Conservation (phyloP, 1,140 invertebrate species). For the Calycopis cecrops region DNA sequence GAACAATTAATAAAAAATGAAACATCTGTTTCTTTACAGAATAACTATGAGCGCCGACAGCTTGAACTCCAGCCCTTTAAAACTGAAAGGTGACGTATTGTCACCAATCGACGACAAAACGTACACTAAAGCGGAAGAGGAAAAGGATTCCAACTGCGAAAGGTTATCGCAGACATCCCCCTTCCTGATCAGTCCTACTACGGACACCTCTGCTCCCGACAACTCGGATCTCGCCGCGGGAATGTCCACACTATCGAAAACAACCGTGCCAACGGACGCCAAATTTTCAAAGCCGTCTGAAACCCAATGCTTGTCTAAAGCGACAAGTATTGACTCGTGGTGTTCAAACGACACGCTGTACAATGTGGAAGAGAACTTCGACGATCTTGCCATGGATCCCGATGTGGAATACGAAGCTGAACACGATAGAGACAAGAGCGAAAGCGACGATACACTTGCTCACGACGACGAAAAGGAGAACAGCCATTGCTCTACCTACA, state of each 20-base stretch:
- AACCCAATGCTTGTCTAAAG: conserved; percentile 71
- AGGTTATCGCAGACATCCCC: conserved; percentile 63
- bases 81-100: conserved; percentile 31
- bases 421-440: conserved; percentile 47
- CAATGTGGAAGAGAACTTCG: conserved; percentile 76
- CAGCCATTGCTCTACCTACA: conserved; percentile 62
- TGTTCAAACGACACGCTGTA: conserved; percentile 78
- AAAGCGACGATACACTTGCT: conserved; percentile 57
- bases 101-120: conserved; percentile 50
- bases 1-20: no score
- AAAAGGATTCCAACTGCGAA: conserved; percentile 52
- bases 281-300: conserved; percentile 65
- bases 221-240: conserved; percentile 48
- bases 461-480: conserved; percentile 57
- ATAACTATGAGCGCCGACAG: conserved; percentile 70
- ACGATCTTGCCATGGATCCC: conserved; percentile 63
- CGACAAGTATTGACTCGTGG: conserved; percentile 77
- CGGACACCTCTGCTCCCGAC: conserved; percentile 56
- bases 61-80: conserved; percentile 57
- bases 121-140: conserved; percentile 49
- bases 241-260: conserved; percentile 59
- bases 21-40: conserved; percentile 34
- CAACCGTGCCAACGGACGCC: conserved; percentile 62
- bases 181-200: conserved; percentile 57
- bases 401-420: conserved; percentile 43